These are phyloP conservation scores for Rhagium mordax DNA, from an alignment of 2,888 invertebrate genomes.

Conservation along the genomic window DNA sequence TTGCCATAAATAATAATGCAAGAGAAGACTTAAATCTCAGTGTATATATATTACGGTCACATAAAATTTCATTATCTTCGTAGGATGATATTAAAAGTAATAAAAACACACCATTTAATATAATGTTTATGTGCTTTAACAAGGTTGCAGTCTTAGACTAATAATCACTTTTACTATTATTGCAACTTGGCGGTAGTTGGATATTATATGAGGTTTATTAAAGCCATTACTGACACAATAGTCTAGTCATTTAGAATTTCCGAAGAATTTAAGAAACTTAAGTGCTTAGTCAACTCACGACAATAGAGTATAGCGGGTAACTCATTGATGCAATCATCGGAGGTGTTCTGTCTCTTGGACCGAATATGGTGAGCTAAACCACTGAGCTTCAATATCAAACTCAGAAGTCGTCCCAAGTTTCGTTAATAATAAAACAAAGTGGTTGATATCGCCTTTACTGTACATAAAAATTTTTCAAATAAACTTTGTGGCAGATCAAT, in stretches of 20 bases:
- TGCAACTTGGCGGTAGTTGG: constrained; percentile 15
- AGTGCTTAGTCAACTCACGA: background rate
- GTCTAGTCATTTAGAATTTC: constrained; percentile 12
- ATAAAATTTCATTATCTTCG: constrained; percentile 20
- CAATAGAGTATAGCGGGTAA: background rate
- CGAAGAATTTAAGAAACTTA: background rate
- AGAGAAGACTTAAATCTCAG: background rate
- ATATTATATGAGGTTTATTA: constrained; percentile 17
- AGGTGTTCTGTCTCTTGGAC: background rate
- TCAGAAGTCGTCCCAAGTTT: too few species aligned
- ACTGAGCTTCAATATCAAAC: too few species aligned
- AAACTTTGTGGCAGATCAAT: too few species aligned
- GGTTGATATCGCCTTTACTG: too few species aligned
- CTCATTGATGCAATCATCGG: background rate
- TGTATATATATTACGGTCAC: background rate
- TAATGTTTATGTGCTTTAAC: constrained; percentile 16
- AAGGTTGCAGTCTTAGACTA: constrained; percentile 2
- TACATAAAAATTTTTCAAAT: too few species aligned
- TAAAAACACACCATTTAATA: constrained; percentile 22
- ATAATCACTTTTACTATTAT: constrained; percentile 21
- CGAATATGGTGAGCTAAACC: too few species aligned
- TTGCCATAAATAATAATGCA: background rate
- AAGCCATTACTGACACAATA: constrained; percentile 10
- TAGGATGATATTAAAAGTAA: constrained; percentile 13
- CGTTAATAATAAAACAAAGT: too few species aligned